A percentile compares a stretch with the other conserved stretches of the same genome.
Evolutionary conservation across 2,888 invertebrate species (phyloP).

Genomic region (Lasioglossum leucozonium): DNA sequence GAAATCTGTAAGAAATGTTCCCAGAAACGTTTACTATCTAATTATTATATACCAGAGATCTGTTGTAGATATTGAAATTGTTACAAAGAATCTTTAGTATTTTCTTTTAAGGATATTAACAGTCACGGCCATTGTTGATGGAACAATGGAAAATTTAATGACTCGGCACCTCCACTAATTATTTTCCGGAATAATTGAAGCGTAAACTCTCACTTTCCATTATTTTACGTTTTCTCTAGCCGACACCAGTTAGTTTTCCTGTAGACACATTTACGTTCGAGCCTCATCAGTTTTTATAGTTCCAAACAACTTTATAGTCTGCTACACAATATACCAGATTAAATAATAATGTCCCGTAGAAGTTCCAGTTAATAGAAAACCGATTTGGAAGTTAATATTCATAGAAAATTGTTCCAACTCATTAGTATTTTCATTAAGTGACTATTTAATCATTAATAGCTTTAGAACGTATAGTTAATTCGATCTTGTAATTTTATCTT

Average conservation of each 20-base stretch:
- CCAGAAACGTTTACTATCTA: background rate
- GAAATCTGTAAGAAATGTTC: background rate
- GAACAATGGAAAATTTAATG: background rate
- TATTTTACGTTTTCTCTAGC: conserved; percentile 15
- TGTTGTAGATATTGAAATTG: background rate
- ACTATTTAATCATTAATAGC: too few relatives aligned
- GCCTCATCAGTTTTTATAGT: background rate
- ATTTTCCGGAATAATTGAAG: conserved; percentile 12
- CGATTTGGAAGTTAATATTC: background rate
- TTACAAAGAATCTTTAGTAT: conserved; percentile 1
- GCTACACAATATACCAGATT: background rate
- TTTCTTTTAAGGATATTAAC: background rate
- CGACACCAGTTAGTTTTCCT: background rate
- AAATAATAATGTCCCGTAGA: background rate
- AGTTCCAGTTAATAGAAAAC: too few relatives aligned
- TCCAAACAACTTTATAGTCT: background rate
- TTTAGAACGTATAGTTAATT: too few relatives aligned
- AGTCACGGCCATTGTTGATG: background rate
- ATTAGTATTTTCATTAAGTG: background rate
- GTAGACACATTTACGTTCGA: background rate
- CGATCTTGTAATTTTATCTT: too few relatives aligned
- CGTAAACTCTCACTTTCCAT: conserved; percentile 1
- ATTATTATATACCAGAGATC: background rate
- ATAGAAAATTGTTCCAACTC: background rate
- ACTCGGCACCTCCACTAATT: background rate